Base-by-base conservation (phyloP, 2,888 invertebrate genomes). In the Sturmia bella region DNA sequence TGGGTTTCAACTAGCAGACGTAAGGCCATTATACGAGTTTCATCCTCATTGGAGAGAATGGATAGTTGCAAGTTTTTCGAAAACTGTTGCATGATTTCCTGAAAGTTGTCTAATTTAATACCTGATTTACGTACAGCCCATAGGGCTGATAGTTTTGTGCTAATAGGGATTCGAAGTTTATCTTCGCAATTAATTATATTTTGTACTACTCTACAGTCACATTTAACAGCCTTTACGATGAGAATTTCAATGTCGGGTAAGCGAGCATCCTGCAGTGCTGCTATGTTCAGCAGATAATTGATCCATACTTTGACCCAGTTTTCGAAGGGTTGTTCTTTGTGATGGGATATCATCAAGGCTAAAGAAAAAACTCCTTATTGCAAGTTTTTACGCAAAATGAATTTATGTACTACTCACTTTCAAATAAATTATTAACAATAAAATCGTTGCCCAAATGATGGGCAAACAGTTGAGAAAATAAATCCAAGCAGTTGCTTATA, bases 1-100 rank as follows among this genome's bases (percentile, higher is more conserved):
- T 93, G 94, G 0, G 93, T 94, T 86, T 96, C 96, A 64, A 95
- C 94, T 39, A 97, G 89, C 19, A 96, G 90, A 0, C 93, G 93
- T 63, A 96, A 91, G 0, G 94, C 93, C 84, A 94, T 92, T 7
- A 96, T 90, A 27, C 96, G 92, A 1, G 94, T 93, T 94, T 96
- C 87, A 56, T 91, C 89, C 37, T 87, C 86, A 59, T 86, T 85
- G 0, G 87, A 88, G 0, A 93, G 91, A 32, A 95, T 92, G 3
- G 94, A 94, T 64, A 88, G 24, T 92, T 88, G 70, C 93, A 91
- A 54, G 92, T 89, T 48, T 92, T 93, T 54, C 1, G 85, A 85
- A n/a, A 87, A 86, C 43, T 86, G 92, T 91, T 94, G 94, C 94
- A 79, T 89, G 86, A 68, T 85, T 79, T 86, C 85, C 13, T 63